A percentile compares a stretch with the other conserved stretches of the same genome.
Evolutionary conservation across 2,797 vertebrate species (phyloP).

Genomic region (Onychomys arenicola): DNA sequence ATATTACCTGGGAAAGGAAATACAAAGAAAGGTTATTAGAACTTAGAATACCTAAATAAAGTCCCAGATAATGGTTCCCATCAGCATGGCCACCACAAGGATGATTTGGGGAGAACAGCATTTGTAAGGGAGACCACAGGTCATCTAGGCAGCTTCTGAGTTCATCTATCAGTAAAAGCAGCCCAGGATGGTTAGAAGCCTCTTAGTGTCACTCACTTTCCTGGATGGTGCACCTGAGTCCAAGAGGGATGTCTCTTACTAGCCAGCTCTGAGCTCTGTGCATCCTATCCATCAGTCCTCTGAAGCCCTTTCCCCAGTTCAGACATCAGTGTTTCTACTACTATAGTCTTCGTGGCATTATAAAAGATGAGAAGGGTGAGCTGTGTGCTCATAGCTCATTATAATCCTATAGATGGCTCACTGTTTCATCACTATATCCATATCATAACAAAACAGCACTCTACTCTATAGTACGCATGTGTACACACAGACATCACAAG

Average conservation of each 20-base stretch:
- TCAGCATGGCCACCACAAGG: neutral
- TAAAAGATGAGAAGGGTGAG: neutral
- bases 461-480: neutral
- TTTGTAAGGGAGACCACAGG: slow-evolving; percentile 27
- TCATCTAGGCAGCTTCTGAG: neutral
- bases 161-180: neutral
- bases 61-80: neutral
- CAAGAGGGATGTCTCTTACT: neutral
- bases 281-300: neutral
- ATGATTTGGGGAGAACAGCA: neutral
- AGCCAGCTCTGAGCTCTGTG: neutral
- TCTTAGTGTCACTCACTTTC: neutral
- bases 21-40: slow-evolving; percentile 51
- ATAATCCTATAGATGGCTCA: neutral
- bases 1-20: slow-evolving; percentile 2
- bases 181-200: neutral
- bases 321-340: neutral
- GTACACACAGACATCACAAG: neutral
- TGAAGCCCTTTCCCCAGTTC: neutral
- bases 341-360: neutral
- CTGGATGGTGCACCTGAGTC: neutral
- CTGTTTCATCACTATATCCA: neutral
- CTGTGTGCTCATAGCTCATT: neutral
- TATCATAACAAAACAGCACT: neutral
- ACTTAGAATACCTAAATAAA: slow-evolving; percentile 17